Conservation (phyloP, 2,888 invertebrate genomes). For the Atrina japonica region DNA sequence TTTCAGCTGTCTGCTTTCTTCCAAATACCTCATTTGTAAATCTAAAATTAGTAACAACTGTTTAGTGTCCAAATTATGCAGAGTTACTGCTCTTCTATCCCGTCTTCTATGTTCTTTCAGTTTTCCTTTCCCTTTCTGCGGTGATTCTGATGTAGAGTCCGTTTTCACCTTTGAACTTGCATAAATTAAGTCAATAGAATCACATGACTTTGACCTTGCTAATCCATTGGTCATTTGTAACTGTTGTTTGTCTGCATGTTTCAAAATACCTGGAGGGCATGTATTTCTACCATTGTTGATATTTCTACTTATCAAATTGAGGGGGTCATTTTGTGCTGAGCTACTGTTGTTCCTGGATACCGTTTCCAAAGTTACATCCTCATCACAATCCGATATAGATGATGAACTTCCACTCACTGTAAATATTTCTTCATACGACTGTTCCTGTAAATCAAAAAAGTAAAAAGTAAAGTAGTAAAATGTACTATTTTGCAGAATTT, state of each 20-base stretch:
- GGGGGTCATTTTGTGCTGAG: slow-evolving; percentile 7
- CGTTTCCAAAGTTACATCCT: slow-evolving; percentile 44
- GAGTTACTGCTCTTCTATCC: slow-evolving; percentile 68
- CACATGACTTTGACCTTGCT: slow-evolving; percentile 50
- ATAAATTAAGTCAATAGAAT: slow-evolving; percentile 54
- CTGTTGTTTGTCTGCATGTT: slow-evolving; percentile 30
- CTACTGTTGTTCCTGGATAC: slow-evolving; percentile 13
- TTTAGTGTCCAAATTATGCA: slow-evolving; percentile 70
- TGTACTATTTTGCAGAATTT: too few species aligned
- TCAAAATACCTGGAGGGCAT: slow-evolving; percentile 37
- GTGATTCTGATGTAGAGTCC: slow-evolving; percentile 32
- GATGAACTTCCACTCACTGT: slow-evolving; percentile 67
- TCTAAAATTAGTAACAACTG: slow-evolving; percentile 71
- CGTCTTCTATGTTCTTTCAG: slow-evolving; percentile 68
- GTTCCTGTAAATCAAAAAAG: slow-evolving; percentile 55
- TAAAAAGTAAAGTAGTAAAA: too few species aligned
- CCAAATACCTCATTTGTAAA: slow-evolving; percentile 71
- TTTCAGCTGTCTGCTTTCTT: slow-evolving; percentile 63
- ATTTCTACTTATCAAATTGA: slow-evolving; percentile 6
- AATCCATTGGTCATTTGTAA: slow-evolving; percentile 11
- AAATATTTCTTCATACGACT: slow-evolving; percentile 69
- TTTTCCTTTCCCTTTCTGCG: slow-evolving; percentile 50
- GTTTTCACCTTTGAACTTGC: slow-evolving; percentile 27
- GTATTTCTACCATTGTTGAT: slow-evolving; percentile 5
- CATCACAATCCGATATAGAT: slow-evolving; percentile 58